phyloP scores from a whole-genome alignment of 1,140 invertebrate genomes.

The Hylaeus anthracinus region DNA sequence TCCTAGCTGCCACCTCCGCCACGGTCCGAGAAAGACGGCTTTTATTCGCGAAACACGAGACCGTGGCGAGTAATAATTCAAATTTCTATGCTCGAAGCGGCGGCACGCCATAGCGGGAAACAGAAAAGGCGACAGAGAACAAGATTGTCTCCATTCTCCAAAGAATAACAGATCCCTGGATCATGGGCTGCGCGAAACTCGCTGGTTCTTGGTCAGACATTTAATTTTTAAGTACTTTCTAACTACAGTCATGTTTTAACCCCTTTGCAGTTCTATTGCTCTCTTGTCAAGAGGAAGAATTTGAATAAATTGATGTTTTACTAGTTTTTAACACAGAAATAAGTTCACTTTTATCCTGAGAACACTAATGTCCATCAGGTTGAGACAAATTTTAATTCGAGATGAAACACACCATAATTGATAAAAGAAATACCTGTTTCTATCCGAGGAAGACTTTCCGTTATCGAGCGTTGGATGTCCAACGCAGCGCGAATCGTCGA shows the following conservation, averaged over 20 bases:
- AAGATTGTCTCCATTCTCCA: conserved; percentile 48
- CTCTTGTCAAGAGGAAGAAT: no score
- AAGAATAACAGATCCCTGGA: conserved; percentile 1
- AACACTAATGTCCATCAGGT: no score
- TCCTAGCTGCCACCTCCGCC: not conserved
- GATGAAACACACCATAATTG: no score
- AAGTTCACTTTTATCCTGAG: no score
- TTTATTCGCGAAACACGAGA: conserved; percentile 60
- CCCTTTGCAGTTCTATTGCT: no score
- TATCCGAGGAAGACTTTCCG: no score
- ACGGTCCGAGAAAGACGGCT: conserved; percentile 51
- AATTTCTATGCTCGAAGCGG: conserved; percentile 53
- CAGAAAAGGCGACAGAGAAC: conserved; percentile 13
- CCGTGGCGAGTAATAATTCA: conserved; percentile 72
- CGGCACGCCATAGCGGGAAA: conserved; percentile 23
- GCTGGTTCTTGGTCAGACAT: not conserved
- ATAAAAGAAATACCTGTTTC: no score
- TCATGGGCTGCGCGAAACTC: not conserved
- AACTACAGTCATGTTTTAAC: not conserved
- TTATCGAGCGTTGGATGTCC: no score
- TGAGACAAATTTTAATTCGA: no score
- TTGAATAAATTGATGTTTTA: no score
- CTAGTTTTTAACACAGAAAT: no score
- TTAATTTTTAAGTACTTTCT: not conserved
- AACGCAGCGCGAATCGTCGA: not conserved